These are phyloP conservation scores for Lepeophtheirus nordmannii DNA, from an alignment of 2,888 invertebrate genomes.

Conservation along the genomic window DNA sequence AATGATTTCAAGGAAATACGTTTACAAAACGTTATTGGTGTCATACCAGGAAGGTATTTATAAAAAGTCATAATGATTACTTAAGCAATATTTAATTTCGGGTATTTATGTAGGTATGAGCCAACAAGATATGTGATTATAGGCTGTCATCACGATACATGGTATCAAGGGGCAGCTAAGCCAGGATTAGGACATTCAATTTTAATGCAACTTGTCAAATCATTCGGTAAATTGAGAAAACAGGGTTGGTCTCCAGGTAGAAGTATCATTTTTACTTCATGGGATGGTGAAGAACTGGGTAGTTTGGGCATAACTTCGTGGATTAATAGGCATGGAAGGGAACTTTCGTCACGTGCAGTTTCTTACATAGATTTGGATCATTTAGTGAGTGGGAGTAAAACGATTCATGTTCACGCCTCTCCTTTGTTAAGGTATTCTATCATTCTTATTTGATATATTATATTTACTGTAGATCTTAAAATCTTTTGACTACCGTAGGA, in stretches of 20 bases:
- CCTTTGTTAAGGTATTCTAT: slow-evolving; percentile 1
- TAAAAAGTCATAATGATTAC: background rate
- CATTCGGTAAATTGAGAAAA: background rate
- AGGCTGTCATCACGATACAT: slow-evolving; percentile 11
- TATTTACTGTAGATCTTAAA: background rate
- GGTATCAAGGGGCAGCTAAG: slow-evolving; percentile 3
- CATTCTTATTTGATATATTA: background rate
- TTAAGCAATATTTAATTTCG: background rate
- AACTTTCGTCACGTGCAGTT: slow-evolving; percentile 9
- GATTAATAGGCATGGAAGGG: slow-evolving; percentile 11
- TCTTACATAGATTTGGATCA: slow-evolving; percentile 12
- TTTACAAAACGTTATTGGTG: slow-evolving; percentile 10
- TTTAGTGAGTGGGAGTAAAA: slow-evolving; percentile 9
- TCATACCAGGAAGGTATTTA: slow-evolving; percentile 7
- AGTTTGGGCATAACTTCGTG: slow-evolving; percentile 8
- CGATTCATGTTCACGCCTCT: background rate
- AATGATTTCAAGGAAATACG: background rate
- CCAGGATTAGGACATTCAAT: slow-evolving; percentile 13
- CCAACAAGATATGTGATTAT: slow-evolving; percentile 14
- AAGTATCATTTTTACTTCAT: slow-evolving; percentile 12
- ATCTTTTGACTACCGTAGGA: background rate
- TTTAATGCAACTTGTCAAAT: slow-evolving; percentile 10
- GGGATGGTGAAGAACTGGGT: slow-evolving; percentile 19
- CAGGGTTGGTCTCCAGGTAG: slow-evolving; percentile 15
- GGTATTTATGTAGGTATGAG: background rate